These are phyloP conservation scores for Uloborus plumipes DNA, from an alignment of 2,888 invertebrate genomes.

Conservation along the genomic window DNA sequence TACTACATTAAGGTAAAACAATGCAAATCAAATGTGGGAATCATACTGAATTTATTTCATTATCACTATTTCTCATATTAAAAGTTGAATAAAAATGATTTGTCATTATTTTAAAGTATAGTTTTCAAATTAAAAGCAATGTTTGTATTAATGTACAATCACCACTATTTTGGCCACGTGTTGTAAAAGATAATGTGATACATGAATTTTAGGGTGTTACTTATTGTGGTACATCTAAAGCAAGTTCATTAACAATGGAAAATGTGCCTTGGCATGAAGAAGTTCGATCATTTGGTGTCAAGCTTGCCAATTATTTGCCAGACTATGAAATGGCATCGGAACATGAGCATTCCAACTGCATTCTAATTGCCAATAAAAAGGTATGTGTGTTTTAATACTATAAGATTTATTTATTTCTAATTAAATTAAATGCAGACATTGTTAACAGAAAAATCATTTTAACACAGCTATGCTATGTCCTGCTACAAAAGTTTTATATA, in stretches of 20 bases:
- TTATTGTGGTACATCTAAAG: constrained; percentile 75
- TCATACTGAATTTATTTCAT: no score
- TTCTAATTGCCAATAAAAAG: constrained; percentile 75
- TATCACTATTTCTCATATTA: no score
- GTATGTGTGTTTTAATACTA: constrained; percentile 68
- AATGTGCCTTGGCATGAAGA: constrained; percentile 77
- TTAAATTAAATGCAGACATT: background rate
- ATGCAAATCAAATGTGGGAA: no score
- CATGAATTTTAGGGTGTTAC: constrained; percentile 74
- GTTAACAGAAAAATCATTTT: no score
- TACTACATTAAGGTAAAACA: no score
- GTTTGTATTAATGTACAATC: no score
- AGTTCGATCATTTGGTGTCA: constrained; percentile 74
- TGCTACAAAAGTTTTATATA: background rate
- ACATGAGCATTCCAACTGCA: constrained; percentile 77
- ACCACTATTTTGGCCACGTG: no score
- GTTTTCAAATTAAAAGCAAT: no score
- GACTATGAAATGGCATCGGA: constrained; percentile 75
- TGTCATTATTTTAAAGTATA: no score
- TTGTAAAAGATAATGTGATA: background rate
- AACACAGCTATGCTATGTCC: background rate
- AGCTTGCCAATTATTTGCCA: constrained; percentile 72
- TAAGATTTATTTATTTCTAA: background rate
- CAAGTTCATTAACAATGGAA: constrained; percentile 74
- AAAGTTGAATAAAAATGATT: no score